Evolutionary conservation across 2,888 invertebrate genomes (phyloP), one percentile per base, ranked within the genome.

Genomic region (Plebejus anna): DNA sequence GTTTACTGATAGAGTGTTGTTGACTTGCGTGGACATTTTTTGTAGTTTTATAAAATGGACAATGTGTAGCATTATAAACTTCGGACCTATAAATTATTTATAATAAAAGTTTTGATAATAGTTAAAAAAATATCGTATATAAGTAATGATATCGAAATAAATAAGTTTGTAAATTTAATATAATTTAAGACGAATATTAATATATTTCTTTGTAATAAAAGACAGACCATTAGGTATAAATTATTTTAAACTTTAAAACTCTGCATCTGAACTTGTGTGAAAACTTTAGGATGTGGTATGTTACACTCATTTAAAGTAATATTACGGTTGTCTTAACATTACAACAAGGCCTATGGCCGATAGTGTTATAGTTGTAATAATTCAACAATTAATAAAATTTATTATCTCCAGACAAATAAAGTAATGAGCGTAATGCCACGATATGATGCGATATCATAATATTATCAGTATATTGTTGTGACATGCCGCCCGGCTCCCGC

Each of bases 361-460:
- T 28, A 28, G 22, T 61, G 59, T 9, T 61, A 1, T 2, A 61
- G 22, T 9, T 61, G 59, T 61, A 22, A 5, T 61, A 61, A 61
- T 66, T 66, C 32, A 28, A 66, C 32, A 32, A 11, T 61, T 6
- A 6, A 38, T 38, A 36, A 36, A 22, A 22, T 22, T 22, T 9
- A 47, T 66, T 13, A 66, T 66, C 66, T 32, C 13, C 32, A 32
- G 32, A 66, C 66, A 66, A 32, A 66, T 66, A 66, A 61, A 66
- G 13, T 66, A 32, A 7, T 66, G 28, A 66, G 66, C 32, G 66
- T 66, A 32, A 32, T 32, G 11, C 13, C 11, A 28, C 4, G 66
- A 66, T 66, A 66, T 22, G 66, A 28, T 32, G 32, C 28, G 11
- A 32, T 66, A 66, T 66, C 28, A 9, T 11, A 11, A 9, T 59